These are phyloP conservation scores for Pachymerium ferrugineum DNA, from an alignment of 2,888 invertebrate genomes.

Conservation along the genomic window DNA sequence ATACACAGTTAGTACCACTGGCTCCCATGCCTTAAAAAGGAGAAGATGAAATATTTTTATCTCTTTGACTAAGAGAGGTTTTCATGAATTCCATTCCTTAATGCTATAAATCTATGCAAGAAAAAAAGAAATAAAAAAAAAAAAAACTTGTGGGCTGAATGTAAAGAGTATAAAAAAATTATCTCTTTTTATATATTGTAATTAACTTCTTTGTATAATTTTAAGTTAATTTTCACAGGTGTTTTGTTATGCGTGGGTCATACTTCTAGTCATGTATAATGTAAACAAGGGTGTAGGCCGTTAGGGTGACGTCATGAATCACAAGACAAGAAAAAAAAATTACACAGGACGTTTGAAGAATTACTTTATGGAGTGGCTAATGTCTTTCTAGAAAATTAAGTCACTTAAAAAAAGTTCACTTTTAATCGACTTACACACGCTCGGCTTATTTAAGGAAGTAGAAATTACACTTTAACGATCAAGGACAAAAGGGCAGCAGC, in stretches of 20 bases:
- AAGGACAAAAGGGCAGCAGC: constrained; percentile 23
- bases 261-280: not conserved
- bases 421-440: constrained; percentile 11
- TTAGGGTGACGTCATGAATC: not conserved
- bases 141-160: not conserved
- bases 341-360: not conserved
- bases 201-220: not conserved
- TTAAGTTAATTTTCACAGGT: not conserved
- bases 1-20: not conserved
- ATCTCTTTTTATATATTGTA: not conserved
- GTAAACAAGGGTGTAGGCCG: constrained; percentile 3
- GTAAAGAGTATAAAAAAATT: too few relatives aligned
- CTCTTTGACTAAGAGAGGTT: not conserved
- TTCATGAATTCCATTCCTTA: constrained; percentile 22
- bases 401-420: not conserved
- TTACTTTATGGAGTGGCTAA: not conserved
- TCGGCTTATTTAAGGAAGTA: constrained; percentile 25
- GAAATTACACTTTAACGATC: not conserved
- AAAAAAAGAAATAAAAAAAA: not conserved
- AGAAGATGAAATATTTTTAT: constrained; percentile 23
- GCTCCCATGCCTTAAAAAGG: constrained; percentile 10
- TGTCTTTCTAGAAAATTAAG: not conserved
- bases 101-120: too few relatives aligned
- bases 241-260: constrained; percentile 14
- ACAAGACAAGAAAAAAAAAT: not conserved